phyloP scores from a whole-genome alignment of 2,888 invertebrate species.

The Ctenicera cuprea region DNA sequence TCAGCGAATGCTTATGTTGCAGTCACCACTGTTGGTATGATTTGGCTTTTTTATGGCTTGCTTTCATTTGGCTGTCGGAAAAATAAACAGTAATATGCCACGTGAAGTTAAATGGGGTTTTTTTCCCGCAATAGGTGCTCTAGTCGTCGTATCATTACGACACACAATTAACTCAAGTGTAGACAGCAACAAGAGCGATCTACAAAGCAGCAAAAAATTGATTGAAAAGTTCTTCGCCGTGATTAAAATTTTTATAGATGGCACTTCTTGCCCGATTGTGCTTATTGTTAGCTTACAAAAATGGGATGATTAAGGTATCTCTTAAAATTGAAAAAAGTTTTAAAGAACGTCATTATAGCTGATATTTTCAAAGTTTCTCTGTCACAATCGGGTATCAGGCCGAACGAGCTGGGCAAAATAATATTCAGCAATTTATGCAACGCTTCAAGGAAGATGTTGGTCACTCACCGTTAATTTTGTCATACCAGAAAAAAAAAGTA shows the following conservation, averaged over 20 bases:
- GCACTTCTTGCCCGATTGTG: slow-evolving; percentile 12
- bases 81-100: too few species aligned
- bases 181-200: slow-evolving; percentile 14
- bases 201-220: slow-evolving; percentile 18
- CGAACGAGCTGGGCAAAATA: too few species aligned
- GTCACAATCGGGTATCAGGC: too few species aligned
- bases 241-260: slow-evolving; percentile 22
- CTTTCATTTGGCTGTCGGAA: too few species aligned
- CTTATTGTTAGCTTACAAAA: slow-evolving; percentile 4
- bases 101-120: slow-evolving; percentile 19
- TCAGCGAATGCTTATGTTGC: too few species aligned
- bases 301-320: slow-evolving; percentile 18
- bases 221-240: not conserved
- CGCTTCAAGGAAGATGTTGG: too few species aligned
- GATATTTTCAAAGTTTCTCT: slow-evolving; percentile 6
- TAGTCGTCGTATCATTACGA: slow-evolving; percentile 19
- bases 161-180: slow-evolving; percentile 11
- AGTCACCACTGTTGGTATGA: too few species aligned
- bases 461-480: too few species aligned
- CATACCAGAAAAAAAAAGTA: too few species aligned
- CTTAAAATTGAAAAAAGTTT: slow-evolving; percentile 18
- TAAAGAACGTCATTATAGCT: slow-evolving; percentile 27
- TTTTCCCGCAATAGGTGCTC: slow-evolving; percentile 21
- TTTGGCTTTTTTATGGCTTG: too few species aligned
- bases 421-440: too few species aligned